Evolutionary conservation across 2,113 vertebrate species (phyloP), one percentile per base, ranked within the genome.

Genomic region (Rhineura floridana): DNA sequence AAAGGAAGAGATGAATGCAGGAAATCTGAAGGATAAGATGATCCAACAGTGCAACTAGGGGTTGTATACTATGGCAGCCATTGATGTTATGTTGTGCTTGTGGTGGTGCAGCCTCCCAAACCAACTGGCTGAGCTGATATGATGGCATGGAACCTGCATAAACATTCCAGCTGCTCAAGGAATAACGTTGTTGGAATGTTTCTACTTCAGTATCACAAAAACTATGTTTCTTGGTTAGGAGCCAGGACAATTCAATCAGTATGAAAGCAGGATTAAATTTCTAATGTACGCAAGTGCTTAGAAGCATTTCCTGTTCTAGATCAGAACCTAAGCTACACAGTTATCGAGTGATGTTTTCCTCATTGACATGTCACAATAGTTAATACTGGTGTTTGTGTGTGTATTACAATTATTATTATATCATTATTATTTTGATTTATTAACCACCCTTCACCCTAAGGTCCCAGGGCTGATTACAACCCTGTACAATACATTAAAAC

Each of bases 21-120:
- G 76, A 89, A 91, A 72, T 25, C 78, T 90, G 83, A 86, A 84
- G 70, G 87, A 75, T 62, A 92, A 92, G 33, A 39, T 28, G 72
- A 33, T 88, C 84, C 89, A 91, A 65, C 82, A 88, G 78, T 78
- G 9, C 90, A 90, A 90, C 85, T 0, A 0, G 10, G 17, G 39
- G 44, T 44, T 62, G 19, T 33, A 44, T 39, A 44, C 30, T 48
- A 28, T 39, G 33, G 33, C 39, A 77, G 30, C n/a, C 52, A 63
- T 19, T 4, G 2, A 28, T 59, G 50, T 84, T 75, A 10, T 78
- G 15, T 21, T 50, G 44, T 5, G 9, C 46, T 50, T 50, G 63
- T 23, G 8, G 8, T 17, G 42, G 23, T 62, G 21, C 39, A 81
- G 19, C 6, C 21, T 23, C 2, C 46, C 19, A 1, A 30, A 36